Percentiles rank a stretch among this genome's conserved stretches.
Evolutionary conservation across 2,797 vertebrate species (phyloP).

Genomic region (Smutsia gigantea): DNA sequence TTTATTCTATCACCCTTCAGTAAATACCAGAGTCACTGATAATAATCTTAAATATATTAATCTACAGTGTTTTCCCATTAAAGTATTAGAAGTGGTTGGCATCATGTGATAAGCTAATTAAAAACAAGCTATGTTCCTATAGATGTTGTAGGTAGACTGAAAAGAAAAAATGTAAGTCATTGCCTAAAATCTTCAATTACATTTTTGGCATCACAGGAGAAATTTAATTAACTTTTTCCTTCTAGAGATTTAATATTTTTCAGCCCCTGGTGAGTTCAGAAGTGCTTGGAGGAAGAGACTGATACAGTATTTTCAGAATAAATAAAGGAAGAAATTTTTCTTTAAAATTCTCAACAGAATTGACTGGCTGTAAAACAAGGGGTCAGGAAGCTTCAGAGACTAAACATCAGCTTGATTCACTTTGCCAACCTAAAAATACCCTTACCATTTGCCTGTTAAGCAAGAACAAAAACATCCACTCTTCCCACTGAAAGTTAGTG

Average conservation of each 20-base stretch:
- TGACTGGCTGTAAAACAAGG: not conserved
- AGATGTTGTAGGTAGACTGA: not conserved
- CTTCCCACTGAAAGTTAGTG: not conserved
- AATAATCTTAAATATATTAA: conserved; percentile 1
- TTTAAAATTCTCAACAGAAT: not conserved
- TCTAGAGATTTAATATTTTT: conserved; percentile 63
- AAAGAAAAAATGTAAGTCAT: conserved; percentile 43
- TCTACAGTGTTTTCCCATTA: not conserved
- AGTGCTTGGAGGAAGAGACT: conserved; percentile 9
- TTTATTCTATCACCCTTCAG: not conserved
- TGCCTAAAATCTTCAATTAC: conserved; percentile 55
- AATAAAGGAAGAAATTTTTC: conserved; percentile 44
- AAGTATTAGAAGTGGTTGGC: conserved; percentile 3
- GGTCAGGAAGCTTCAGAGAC: not conserved
- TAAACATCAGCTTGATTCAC: not conserved
- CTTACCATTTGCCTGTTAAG: not conserved
- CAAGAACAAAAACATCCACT: not conserved
- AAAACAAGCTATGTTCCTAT: conserved; percentile 25
- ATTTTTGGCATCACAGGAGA: conserved; percentile 38
- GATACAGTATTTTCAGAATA: conserved; percentile 20
- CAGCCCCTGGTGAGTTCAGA: conserved; percentile 48
- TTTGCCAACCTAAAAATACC: not conserved
- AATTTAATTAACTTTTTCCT: conserved; percentile 70
- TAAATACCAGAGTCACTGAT: not conserved
- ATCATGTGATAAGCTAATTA: conserved; percentile 41